Conservation (phyloP, 2,113 vertebrate species). For the Pangasianodon hypophthalmus region DNA sequence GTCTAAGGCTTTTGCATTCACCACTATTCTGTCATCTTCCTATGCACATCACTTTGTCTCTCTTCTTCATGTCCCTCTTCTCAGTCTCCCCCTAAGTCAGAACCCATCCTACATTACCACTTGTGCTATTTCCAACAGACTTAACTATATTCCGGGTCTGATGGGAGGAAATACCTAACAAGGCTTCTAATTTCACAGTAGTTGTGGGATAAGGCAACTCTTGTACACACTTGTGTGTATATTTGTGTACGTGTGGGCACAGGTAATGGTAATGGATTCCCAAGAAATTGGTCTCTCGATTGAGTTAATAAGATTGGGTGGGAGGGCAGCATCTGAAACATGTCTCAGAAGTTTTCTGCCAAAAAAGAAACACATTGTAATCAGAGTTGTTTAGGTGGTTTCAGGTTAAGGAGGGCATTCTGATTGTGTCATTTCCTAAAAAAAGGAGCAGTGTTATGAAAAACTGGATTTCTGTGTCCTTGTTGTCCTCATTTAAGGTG, state of each 20-base stretch:
- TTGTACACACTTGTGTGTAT: not conserved
- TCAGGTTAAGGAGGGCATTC: not conserved
- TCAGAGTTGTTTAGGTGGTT: not conserved
- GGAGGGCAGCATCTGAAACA: slow-evolving; percentile 25
- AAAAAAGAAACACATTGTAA: not conserved
- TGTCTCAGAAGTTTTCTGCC: not conserved
- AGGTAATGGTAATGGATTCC: not conserved
- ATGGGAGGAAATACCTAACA: slow-evolving; percentile 14
- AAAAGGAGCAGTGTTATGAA: not conserved
- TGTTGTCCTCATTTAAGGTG: not conserved
- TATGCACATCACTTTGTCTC: not conserved
- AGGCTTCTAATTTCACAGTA: slow-evolving; percentile 7
- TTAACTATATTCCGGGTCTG: slow-evolving; percentile 20
- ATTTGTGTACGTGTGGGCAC: slow-evolving; percentile 32
- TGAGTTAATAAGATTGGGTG: slow-evolving; percentile 60
- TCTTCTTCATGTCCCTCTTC: not conserved
- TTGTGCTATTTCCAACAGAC: not conserved
- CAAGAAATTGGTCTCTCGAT: not conserved
- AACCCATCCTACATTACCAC: not conserved
- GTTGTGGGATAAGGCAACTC: not conserved
- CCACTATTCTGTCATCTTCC: slow-evolving; percentile 22
- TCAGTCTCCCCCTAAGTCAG: not conserved
- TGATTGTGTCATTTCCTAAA: not conserved
- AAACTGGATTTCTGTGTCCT: not conserved
- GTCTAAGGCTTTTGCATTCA: slow-evolving; percentile 13